Percentiles rank a stretch among this genome's conserved stretches.
phyloP scores from a whole-genome alignment of 2,113 vertebrate genomes.

The Cygnus buccinator region DNA sequence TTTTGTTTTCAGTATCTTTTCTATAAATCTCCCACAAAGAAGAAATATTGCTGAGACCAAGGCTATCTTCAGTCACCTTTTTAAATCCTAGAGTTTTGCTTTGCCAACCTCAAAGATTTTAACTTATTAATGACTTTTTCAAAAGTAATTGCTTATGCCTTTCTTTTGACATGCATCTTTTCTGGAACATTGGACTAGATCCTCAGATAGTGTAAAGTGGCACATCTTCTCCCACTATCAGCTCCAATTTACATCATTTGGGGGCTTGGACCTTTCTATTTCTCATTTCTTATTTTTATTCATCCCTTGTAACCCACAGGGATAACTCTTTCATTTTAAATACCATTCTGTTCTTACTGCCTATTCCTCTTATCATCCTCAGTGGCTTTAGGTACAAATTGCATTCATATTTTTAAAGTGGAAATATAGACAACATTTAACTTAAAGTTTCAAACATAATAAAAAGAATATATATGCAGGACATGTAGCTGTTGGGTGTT shows the following conservation, averaged over 20 bases:
- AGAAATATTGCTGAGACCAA: neutral
- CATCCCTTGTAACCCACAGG: neutral
- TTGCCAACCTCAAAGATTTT: neutral
- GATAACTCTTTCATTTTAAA: slow-evolving; percentile 1
- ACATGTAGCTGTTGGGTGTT: neutral
- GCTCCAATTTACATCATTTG: neutral
- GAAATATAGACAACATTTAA: neutral
- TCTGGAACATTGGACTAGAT: neutral
- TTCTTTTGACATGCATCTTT: neutral
- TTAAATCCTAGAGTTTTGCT: neutral
- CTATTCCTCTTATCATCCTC: neutral
- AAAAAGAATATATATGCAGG: neutral
- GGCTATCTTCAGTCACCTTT: neutral
- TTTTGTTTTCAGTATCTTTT: neutral
- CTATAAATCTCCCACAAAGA: neutral
- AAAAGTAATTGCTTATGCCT: neutral
- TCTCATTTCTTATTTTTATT: neutral
- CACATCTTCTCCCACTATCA: neutral
- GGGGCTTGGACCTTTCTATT: neutral
- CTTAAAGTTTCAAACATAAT: neutral
- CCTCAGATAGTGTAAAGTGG: neutral
- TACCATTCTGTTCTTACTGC: neutral
- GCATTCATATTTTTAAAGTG: neutral
- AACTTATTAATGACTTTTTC: neutral
- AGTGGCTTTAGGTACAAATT: neutral